Base-by-base conservation (phyloP, 2,888 invertebrate species). In the Syritta pipiens region DNA sequence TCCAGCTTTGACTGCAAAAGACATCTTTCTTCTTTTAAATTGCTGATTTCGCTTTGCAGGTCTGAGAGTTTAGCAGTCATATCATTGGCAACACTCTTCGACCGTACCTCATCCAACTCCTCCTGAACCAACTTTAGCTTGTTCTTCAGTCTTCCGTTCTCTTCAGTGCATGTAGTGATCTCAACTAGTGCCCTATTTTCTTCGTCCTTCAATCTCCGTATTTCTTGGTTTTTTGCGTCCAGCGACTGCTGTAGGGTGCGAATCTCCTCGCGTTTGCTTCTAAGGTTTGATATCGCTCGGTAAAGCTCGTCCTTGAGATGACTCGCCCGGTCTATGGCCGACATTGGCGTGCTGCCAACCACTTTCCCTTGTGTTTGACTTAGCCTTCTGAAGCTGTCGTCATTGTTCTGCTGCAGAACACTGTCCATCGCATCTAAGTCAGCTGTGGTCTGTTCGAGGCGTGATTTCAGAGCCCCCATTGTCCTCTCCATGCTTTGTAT, bases 261-360 rank as follows among this genome's bases (percentile, higher is more conserved):
- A 32, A 91, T 90, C 82, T 91, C 90, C 71, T 90, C 90, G n/a
- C 90, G 86, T 81, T 91, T 91, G 1, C 84, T 83, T 59, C 89
- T 89, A 37, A 90, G 88, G 14, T 87, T 89, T 10, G 86, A 86
- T 12, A 91, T 83, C 14, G 90, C 89, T 22, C 90, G 88, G 48
- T 83, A 88, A 0, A 91, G 84, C 85, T 91, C 90, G 32, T 87
- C 86, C 51, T 89, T 89, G 5, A 91, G 85, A 82, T 89, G 89
- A 19, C 86, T 85, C 3, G 88, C 83, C 0, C 88, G 88, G 55
- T 90, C 90, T 2, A 87, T 86, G 0, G 85, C 81, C 48, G 85
- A 83, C 1, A 85, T 71, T 0, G 89, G 88, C 55, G 89, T 90
- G 59, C 86, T 88, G 1, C 85, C 86, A 0, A 83, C 57, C 9